A percentile compares a stretch with the other conserved stretches of the same genome.
These are phyloP conservation scores for Eulemur rufifrons DNA, from an alignment of 2,113 vertebrate species.

Conservation along the genomic window DNA sequence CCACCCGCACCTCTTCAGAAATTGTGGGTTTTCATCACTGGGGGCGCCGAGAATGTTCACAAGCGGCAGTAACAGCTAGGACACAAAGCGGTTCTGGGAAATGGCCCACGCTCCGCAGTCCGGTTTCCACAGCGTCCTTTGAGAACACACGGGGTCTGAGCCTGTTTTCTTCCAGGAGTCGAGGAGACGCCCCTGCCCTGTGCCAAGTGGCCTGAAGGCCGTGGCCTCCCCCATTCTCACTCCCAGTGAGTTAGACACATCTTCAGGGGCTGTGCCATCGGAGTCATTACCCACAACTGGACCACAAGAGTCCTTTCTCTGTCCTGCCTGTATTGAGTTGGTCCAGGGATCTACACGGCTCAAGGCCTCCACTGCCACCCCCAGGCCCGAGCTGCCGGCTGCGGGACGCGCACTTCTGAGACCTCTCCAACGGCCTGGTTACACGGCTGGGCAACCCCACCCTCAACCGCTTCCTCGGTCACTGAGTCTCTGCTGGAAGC, in stretches of 20 bases:
- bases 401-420: background rate
- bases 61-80: background rate
- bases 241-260: rapidly evolving
- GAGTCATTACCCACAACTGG: rapidly evolving
- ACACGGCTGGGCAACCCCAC: background rate
- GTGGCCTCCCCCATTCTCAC: background rate
- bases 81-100: too few species aligned
- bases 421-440: background rate
- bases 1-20: background rate
- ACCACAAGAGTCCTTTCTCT: background rate
- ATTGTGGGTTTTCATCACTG: background rate
- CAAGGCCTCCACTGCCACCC: too few species aligned
- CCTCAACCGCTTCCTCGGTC: background rate
- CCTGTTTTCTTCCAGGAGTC: background rate
- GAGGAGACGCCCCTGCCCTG: background rate
- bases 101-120: too few species aligned
- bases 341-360: background rate
- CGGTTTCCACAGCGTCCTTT: background rate
- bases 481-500: background rate
- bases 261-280: too few species aligned
- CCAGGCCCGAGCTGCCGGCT: background rate
- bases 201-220: too few species aligned
- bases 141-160: background rate
- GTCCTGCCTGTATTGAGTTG: background rate
- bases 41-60: background rate